Base-by-base conservation (phyloP, 35 echinoderm and acorn worm species). In the Patiria miniata region DNA sequence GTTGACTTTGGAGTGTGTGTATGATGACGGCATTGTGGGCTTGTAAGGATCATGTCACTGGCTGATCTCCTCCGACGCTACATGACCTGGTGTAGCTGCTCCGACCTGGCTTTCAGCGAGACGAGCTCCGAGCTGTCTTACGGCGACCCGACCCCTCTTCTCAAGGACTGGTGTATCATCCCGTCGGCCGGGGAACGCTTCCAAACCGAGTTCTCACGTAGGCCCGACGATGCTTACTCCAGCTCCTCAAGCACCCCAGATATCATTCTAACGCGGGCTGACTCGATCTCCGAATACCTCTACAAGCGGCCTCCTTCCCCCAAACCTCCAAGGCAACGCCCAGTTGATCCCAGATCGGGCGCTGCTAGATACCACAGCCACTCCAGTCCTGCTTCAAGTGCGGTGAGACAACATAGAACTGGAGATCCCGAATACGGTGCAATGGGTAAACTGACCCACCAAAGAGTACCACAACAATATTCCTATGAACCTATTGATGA, bases 111-210 rank as follows among this genome's bases (percentile, higher is more conserved):
- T 5, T 10, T 28, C 65, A 73, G 65, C 65, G 65, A 73, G 65
- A 73, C 65, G 34, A 34, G 34, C 65, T 73, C 65, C 1, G 65
- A 73, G 65, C 65, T 73, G 19, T 73, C 65, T 36, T 73, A 26
- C 26, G 65, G 65, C 15, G 65, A 73, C 26, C 65, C 65, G 2
- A 30, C 26, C 34, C 65, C 26, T 32, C 65, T 73, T 7, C 29
- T 73, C 8, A 26, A 15, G 34, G 65, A 73, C 65, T 73, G 65
- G 65, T 73, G 65, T 15, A 34, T 73, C 26, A 73, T 73, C 7
- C 23, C 23, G 2, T 73, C 34, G 14, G 6, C 26, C 2, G 18
- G 26, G 2, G 65, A 73, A 34, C 15, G 26, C 29, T 30, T 30
- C 23, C 65, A 26, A 30, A 23, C 9, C 26, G 29, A 14, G 34